These are phyloP conservation scores for Scaeva pyrastri DNA, from an alignment of 2,888 invertebrate genomes.

Conservation along the genomic window DNA sequence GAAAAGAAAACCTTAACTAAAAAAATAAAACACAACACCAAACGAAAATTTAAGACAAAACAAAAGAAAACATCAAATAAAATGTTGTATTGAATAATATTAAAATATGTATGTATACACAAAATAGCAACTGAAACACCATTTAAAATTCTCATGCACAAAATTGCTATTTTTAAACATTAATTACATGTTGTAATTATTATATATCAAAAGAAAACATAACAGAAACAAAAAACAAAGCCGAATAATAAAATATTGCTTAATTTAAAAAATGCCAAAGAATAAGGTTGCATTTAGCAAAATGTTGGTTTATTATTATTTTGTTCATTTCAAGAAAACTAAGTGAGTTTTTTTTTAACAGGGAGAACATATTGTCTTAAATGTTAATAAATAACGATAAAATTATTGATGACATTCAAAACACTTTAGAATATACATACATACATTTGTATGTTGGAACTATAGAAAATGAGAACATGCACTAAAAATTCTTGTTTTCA, in stretches of 20 bases:
- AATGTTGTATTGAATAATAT: constrained; percentile 32
- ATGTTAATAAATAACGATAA: no score
- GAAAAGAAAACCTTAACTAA: background rate
- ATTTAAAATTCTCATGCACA: constrained; percentile 68
- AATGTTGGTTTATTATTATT: background rate
- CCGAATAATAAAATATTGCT: constrained; percentile 69
- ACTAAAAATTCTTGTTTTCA: no score
- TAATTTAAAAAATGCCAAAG: constrained; percentile 63
- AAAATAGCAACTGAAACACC: constrained; percentile 64
- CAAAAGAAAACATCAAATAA: constrained; percentile 14
- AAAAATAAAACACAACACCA: constrained; percentile 32
- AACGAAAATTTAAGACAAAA: constrained; percentile 52
- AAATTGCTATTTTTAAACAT: constrained; percentile 70
- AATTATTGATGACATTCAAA: no score
- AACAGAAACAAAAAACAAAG: constrained; percentile 19
- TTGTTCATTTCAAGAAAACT: background rate
- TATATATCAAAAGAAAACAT: constrained; percentile 15
- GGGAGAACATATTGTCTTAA: no score
- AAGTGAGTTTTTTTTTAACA: no score
- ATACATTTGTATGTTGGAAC: no score
- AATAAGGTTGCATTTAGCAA: constrained; percentile 8
- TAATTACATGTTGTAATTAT: constrained; percentile 70
- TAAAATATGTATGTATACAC: constrained; percentile 13
- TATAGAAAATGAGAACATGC: no score
- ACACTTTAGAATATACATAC: no score